Conservation (phyloP, 2,113 vertebrate genomes). For the Thamnaconus septentrionalis region DNA sequence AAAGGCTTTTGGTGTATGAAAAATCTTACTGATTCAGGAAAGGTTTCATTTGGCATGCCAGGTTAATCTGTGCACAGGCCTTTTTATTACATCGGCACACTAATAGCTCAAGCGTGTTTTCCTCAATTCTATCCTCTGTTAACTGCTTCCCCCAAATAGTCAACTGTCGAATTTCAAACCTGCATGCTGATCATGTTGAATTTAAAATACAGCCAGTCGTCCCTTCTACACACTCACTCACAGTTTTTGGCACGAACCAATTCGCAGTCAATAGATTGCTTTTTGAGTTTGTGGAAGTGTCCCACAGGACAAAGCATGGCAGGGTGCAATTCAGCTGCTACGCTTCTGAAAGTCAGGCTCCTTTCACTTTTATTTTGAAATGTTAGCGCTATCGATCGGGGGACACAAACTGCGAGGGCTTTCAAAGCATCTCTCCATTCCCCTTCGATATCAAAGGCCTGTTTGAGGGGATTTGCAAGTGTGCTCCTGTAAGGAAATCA, state of each 20-base stretch:
- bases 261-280: slow-evolving; percentile 30
- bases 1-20: too few species aligned
- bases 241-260: slow-evolving; percentile 21
- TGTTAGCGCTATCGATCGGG: slow-evolving; percentile 42
- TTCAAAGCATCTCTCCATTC: slow-evolving; percentile 34
- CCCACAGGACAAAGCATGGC: slow-evolving; percentile 32
- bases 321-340: slow-evolving; percentile 24
- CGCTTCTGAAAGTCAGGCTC: slow-evolving; percentile 22
- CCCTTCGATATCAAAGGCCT: slow-evolving; percentile 19
- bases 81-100: too few species aligned
- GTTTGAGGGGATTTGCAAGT: slow-evolving; percentile 28
- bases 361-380: slow-evolving; percentile 51
- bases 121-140: too few species aligned
- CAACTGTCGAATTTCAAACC: too few species aligned
- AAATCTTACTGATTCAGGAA: too few species aligned
- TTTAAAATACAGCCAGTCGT: slow-evolving; percentile 5
- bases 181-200: too few species aligned
- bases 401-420: slow-evolving; percentile 23
- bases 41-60: too few species aligned
- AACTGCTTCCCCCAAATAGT: too few species aligned
- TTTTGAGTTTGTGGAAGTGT: slow-evolving; percentile 34
- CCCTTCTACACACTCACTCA: not conserved
- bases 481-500: slow-evolving; percentile 20
- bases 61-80: too few species aligned
- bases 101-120: too few species aligned